phyloP scores from a whole-genome alignment of 2,797 vertebrate species.

The Sebastes flavidus region DNA sequence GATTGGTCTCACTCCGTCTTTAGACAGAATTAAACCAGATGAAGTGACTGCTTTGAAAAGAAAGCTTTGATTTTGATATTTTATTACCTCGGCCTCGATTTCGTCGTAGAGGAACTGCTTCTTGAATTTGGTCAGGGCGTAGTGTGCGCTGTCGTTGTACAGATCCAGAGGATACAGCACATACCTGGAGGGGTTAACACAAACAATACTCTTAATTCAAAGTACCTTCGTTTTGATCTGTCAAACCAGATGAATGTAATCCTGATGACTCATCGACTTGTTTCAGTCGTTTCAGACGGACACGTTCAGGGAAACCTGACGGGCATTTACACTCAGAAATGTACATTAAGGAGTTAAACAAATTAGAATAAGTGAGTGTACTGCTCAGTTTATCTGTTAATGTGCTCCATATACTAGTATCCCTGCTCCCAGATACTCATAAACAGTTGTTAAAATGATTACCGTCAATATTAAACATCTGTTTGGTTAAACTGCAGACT shows the following conservation, averaged over 20 bases:
- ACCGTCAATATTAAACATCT: not conserved
- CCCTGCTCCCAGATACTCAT: too few relatives aligned
- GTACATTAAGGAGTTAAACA: not conserved
- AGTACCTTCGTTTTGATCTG: not conserved
- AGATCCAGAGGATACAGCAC: constrained; percentile 98
- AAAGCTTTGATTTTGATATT: too few relatives aligned
- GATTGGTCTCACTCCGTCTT: too few relatives aligned
- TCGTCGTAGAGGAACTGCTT: constrained; percentile 99
- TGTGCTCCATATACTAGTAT: too few relatives aligned
- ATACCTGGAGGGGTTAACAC: constrained; percentile 83
- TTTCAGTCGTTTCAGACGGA: too few relatives aligned
- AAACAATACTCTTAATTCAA: not conserved
- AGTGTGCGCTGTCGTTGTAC: constrained; percentile 98
- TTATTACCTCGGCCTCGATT: constrained; percentile 96
- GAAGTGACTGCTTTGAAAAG: too few relatives aligned
- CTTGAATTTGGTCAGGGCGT: constrained; percentile 97
- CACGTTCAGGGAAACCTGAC: not conserved
- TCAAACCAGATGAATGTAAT: not conserved
- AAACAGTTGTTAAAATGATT: not conserved
- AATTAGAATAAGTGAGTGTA: too few relatives aligned
- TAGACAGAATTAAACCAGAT: too few relatives aligned
- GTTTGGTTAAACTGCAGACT: not conserved
- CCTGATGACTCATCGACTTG: too few relatives aligned
- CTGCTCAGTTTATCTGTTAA: too few relatives aligned
- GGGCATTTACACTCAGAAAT: not conserved